A percentile compares a stretch with the other conserved stretches of the same genome.
phyloP scores from a whole-genome alignment of 1,140 invertebrate genomes.

The Nephotettix cincticeps region DNA sequence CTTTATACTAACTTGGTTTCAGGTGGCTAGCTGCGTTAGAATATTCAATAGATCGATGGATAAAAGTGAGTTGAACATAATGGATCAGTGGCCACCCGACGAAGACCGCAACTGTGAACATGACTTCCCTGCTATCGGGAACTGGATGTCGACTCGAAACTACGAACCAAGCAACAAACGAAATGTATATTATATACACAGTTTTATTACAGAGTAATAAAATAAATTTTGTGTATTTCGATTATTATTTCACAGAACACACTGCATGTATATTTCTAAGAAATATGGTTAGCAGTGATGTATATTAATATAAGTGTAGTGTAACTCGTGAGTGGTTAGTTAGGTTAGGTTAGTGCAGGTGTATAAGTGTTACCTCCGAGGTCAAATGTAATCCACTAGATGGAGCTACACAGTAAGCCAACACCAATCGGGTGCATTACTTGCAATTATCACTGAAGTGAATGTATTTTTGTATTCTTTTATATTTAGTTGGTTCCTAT shows the following conservation, averaged over 20 bases:
- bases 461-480: conserved; percentile 14
- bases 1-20: too few relatives aligned
- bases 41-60: conserved; percentile 95
- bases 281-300: conserved; percentile 17
- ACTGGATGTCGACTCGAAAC: neutral
- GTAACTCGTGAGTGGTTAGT: conserved; percentile 5
- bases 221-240: neutral
- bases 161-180: neutral
- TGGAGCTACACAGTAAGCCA: conserved; percentile 34
- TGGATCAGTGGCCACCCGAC: neutral
- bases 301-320: neutral
- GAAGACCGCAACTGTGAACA: neutral
- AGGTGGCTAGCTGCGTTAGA: conserved; percentile 94
- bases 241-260: neutral
- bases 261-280: conserved; percentile 23
- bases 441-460: conserved; percentile 1
- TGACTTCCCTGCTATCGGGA: neutral
- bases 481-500: conserved; percentile 22
- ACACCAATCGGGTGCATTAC: conserved; percentile 36
- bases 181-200: conserved; percentile 7
- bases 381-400: neutral
- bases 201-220: conserved; percentile 15
- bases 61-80: conserved; percentile 76
- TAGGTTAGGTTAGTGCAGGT: conserved; percentile 1
- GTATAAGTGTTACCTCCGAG: conserved; percentile 8